phyloP scores from a whole-genome alignment of 2,113 vertebrate species.

The Polyodon spathula region DNA sequence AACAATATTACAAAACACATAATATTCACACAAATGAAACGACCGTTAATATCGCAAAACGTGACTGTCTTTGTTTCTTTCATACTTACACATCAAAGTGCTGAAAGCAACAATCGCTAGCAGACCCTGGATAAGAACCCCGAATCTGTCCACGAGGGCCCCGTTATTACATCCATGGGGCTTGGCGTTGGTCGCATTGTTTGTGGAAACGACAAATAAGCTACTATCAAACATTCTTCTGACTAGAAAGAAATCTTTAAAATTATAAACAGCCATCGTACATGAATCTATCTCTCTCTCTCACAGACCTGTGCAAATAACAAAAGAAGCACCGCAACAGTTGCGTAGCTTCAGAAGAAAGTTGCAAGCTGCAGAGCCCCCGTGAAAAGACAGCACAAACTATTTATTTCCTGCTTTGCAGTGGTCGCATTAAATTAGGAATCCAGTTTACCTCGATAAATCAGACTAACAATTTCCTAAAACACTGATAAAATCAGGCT shows the following conservation, averaged over 20 bases:
- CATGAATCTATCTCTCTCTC: background rate
- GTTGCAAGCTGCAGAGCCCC: too few species aligned
- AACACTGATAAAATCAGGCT: too few species aligned
- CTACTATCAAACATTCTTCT: slow-evolving; percentile 17
- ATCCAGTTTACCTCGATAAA: too few species aligned
- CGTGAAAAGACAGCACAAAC: too few species aligned
- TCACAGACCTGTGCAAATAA: slow-evolving; percentile 12
- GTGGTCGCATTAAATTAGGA: too few species aligned
- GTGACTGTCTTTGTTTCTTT: background rate
- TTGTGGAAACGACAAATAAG: slow-evolving; percentile 29
- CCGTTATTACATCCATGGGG: slow-evolving; percentile 52
- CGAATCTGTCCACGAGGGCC: slow-evolving; percentile 49
- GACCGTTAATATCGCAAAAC: slow-evolving; percentile 2
- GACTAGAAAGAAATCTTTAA: slow-evolving; percentile 21
- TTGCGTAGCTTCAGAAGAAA: too few species aligned
- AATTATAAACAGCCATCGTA: slow-evolving; percentile 35
- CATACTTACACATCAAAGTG: slow-evolving; percentile 52
- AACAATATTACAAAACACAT: too few species aligned
- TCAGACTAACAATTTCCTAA: too few species aligned
- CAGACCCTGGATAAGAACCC: slow-evolving; percentile 52
- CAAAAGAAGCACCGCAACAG: slow-evolving; percentile 13
- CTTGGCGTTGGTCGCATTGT: slow-evolving; percentile 28
- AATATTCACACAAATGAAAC: background rate
- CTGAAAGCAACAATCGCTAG: slow-evolving; percentile 54
- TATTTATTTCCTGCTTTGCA: too few species aligned